These are phyloP conservation scores for Dione juno DNA, from an alignment of 2,888 invertebrate genomes.

Conservation along the genomic window DNA sequence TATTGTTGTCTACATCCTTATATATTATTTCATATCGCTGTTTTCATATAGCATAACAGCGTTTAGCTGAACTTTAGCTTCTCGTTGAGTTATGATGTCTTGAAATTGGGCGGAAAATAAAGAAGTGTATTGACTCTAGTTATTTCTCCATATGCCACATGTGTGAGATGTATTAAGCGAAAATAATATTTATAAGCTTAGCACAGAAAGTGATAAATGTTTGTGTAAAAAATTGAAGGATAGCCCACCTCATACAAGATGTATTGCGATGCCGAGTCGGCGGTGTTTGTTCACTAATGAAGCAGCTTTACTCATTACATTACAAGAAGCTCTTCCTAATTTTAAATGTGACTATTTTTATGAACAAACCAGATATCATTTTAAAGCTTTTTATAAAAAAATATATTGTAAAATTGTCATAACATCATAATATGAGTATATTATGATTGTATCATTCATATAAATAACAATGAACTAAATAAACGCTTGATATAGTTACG, in stretches of 20 bases:
- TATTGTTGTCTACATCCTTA: too few species aligned
- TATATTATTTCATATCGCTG: too few species aligned
- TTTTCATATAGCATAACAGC: too few species aligned
- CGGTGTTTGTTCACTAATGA: constrained; percentile 70
- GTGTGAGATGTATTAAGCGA: background rate
- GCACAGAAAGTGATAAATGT: background rate
- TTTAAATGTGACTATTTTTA: background rate
- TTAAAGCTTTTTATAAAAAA: too few species aligned
- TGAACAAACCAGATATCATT: too few species aligned
- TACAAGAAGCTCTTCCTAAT: constrained; percentile 53
- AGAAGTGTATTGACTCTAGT: background rate
- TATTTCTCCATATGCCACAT: background rate
- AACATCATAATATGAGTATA: background rate
- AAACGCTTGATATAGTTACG: too few species aligned
- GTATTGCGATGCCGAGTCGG: constrained; percentile 66
- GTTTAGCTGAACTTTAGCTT: too few species aligned
- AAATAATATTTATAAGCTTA: background rate
- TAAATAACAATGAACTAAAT: background rate
- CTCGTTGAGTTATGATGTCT: too few species aligned
- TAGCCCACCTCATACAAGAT: constrained; percentile 74
- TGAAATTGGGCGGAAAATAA: background rate
- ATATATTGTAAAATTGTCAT: too few species aligned
- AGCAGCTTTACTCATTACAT: constrained; percentile 70
- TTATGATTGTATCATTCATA: background rate
- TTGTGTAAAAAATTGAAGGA: constrained; percentile 50